These are phyloP conservation scores for Sebastes minor DNA, from an alignment of 2,797 vertebrate species.

Conservation along the genomic window DNA sequence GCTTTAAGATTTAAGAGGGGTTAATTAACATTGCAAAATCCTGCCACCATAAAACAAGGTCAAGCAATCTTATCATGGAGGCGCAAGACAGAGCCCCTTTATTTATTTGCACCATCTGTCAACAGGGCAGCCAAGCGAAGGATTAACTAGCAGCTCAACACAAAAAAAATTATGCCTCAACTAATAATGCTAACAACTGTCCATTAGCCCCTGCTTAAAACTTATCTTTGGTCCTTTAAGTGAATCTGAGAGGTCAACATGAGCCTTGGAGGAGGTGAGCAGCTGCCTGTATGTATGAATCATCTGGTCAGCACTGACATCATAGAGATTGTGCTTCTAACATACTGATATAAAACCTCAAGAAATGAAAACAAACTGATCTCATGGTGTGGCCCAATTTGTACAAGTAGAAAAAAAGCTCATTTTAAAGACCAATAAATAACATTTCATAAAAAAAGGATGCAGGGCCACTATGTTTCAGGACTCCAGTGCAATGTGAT, in stretches of 20 bases:
- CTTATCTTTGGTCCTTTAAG: constrained; percentile 89
- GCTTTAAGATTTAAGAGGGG: constrained; percentile 87
- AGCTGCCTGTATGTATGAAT: constrained; percentile 79
- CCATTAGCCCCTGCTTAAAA: constrained; percentile 88
- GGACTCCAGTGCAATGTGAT: constrained; percentile 87
- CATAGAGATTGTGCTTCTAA: constrained; percentile 86
- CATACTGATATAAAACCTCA: constrained; percentile 65
- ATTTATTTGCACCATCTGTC: constrained; percentile 80
- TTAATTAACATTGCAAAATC: constrained; percentile 82
- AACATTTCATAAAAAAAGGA: constrained; percentile 86
- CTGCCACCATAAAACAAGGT: constrained; percentile 62
- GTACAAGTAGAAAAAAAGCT: constrained; percentile 77
- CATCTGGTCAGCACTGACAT: constrained; percentile 81
- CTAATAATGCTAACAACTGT: constrained; percentile 78
- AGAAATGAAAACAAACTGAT: constrained; percentile 69
- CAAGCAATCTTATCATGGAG: constrained; percentile 67
- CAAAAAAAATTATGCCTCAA: constrained; percentile 78
- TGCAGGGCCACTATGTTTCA: constrained; percentile 83
- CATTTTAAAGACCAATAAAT: constrained; percentile 89
- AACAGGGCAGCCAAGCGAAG: constrained; percentile 80
- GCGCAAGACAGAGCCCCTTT: constrained; percentile 70
- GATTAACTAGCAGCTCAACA: constrained; percentile 85
- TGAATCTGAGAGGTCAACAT: constrained; percentile 86
- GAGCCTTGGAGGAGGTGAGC: constrained; percentile 79
- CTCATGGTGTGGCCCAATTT: constrained; percentile 75